Base-by-base conservation (phyloP, 2,797 vertebrate species). In the Aythya fuligula region DNA sequence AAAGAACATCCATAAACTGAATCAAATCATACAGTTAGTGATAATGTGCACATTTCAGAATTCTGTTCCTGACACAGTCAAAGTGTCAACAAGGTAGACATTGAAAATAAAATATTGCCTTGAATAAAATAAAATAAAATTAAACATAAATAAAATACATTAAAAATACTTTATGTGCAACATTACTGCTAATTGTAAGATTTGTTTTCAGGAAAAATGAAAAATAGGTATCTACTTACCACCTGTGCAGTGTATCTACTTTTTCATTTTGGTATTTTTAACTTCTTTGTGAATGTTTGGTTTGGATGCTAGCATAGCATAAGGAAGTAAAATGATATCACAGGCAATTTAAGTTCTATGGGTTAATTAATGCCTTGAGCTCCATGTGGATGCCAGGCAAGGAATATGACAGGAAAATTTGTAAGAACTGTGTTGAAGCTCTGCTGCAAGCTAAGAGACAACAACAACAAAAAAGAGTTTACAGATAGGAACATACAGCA, bases 51-150 rank as follows among this genome's bases (percentile, higher is more conserved):
- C 20, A 73, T 93, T 94, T 92, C 27, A 74, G 85, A 93, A 70
- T 96, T 89, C 83, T 91, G 38, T 3, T 93, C 74, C 94, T 96
- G 85, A 89, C 28, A 86, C 73, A 84, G 67, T 87, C 71, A 87
- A 84, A 93, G 81, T 89, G 81, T 74, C 94, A 94, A 96, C 95
- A 78, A 94, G 88, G 49, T n/a, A 94, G 47, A 90, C 56, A 53
- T 49, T 72, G 54, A 87, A 97, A 95, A 77, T 70, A 85, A 94
- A 96, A 92, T 25, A 58, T 39, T 75, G 32, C 14, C 22, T 65
- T 64, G 15, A 57, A 34, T 62, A 32, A 51, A 51, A 51, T 51
- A 13, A 25, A 51, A 49, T 49, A 3, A 24, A 49, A 51, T 51
- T 22, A 49, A 49, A 49, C 47, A 47, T 25, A 49, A 49, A 49